These are phyloP conservation scores for Ips typographus DNA, from an alignment of 1,140 invertebrate genomes.

Conservation along the genomic window DNA sequence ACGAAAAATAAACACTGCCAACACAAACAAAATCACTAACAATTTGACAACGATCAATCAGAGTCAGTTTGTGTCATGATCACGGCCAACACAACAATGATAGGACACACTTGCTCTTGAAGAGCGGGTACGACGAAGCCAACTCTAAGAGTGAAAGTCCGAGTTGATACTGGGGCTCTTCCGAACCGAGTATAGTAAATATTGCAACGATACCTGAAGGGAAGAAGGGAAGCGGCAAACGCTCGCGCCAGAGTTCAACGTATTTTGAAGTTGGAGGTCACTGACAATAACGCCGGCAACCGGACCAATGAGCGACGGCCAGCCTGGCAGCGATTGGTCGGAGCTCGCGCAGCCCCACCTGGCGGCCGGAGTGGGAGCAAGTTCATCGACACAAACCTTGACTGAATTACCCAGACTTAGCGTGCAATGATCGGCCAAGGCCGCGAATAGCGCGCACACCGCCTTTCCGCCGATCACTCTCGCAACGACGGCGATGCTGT, in stretches of 20 bases:
- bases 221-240: constrained; percentile 39
- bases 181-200: constrained; percentile 50
- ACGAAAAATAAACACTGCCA: neutral
- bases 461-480: constrained; percentile 37
- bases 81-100: constrained; percentile 24
- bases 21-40: neutral
- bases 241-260: constrained; percentile 57
- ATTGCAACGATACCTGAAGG: constrained; percentile 51
- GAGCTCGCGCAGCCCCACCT: constrained; percentile 43
- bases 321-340: constrained; percentile 48
- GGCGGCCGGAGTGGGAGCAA: constrained; percentile 45
- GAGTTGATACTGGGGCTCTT: constrained; percentile 48
- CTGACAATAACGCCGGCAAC: constrained; percentile 54
- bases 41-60: neutral
- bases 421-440: constrained; percentile 60
- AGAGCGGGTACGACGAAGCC: constrained; percentile 15
- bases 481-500: constrained; percentile 17
- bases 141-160: constrained; percentile 52
- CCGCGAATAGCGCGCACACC: constrained; percentile 41
- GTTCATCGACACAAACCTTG: constrained; percentile 69
- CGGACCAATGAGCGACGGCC: constrained; percentile 43
- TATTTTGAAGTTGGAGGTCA: constrained; percentile 65
- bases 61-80: constrained; percentile 15
- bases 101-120: constrained; percentile 21
- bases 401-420: constrained; percentile 66